A percentile compares a stretch with the other conserved stretches of the same genome.
These are phyloP conservation scores for Sarcoramphus papa DNA, from an alignment of 2,797 vertebrate genomes.

Conservation along the genomic window DNA sequence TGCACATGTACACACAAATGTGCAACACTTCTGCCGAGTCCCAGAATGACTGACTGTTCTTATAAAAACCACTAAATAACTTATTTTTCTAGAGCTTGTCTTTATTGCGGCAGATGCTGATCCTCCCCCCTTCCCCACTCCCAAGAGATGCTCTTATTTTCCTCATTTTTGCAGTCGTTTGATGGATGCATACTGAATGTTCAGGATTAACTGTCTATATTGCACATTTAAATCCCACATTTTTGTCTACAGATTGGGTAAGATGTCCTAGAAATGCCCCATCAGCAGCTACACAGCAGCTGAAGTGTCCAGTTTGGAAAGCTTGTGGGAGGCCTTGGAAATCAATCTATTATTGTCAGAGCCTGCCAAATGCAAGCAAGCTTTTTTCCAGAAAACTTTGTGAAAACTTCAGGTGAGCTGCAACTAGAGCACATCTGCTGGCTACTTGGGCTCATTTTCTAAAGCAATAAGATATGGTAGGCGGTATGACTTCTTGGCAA, in stretches of 20 bases:
- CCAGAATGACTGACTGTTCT: conserved; percentile 8
- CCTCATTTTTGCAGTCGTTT: neutral
- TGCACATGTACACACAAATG: neutral
- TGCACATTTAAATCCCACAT: neutral
- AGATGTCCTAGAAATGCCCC: neutral
- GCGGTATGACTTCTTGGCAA: neutral
- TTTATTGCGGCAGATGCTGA: neutral
- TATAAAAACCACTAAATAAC: conserved; percentile 37
- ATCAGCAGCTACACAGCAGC: neutral
- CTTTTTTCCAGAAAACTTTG: neutral
- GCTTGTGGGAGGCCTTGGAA: neutral
- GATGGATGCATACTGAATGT: neutral
- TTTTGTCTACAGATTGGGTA: neutral
- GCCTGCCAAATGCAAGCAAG: neutral
- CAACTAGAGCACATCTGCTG: neutral
- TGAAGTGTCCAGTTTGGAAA: neutral
- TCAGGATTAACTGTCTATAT: neutral
- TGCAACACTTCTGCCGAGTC: conserved; percentile 1
- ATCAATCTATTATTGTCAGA: neutral
- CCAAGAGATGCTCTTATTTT: neutral
- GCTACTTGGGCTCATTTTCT: neutral
- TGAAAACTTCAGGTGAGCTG: neutral
- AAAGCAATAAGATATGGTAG: conserved; percentile 28
- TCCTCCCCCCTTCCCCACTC: neutral
- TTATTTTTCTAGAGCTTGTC: neutral